Percentiles rank a stretch among this genome's conserved stretches.
Conservation (phyloP, 2,113 vertebrate genomes). For the Zapornia atra region DNA sequence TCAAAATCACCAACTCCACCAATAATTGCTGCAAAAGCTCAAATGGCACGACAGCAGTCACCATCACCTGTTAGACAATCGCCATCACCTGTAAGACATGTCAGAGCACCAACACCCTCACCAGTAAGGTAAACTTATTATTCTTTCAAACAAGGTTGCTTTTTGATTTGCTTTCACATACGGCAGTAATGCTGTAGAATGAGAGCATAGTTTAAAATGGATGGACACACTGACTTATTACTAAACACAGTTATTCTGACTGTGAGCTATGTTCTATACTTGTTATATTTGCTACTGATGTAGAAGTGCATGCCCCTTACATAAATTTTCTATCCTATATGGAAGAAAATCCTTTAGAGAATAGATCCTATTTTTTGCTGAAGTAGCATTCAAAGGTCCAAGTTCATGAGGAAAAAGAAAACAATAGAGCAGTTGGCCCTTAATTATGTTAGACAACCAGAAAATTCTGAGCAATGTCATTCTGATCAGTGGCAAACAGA, state of each 20-base stretch:
- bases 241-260: neutral
- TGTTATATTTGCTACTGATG: neutral
- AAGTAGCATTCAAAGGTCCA: neutral
- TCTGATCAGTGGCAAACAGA: neutral
- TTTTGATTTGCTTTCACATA: neutral
- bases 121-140: conserved; percentile 87
- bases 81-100: conserved; percentile 93
- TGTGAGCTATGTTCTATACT: neutral
- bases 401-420: neutral
- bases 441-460: neutral
- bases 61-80: conserved; percentile 95
- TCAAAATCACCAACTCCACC: conserved; percentile 91
- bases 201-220: neutral
- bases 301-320: accelerated
- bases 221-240: neutral
- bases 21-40: conserved; percentile 81
- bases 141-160: neutral
- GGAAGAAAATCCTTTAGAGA: neutral
- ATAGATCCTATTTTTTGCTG: neutral
- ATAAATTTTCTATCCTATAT: neutral
- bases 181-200: neutral
- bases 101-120: conserved; percentile 89
- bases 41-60: conserved; percentile 90
- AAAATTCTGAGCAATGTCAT: neutral
- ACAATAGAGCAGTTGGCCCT: neutral